These are phyloP conservation scores for Brachionus koreanus DNA, from an alignment of 1,140 invertebrate species.

Conservation along the genomic window DNA sequence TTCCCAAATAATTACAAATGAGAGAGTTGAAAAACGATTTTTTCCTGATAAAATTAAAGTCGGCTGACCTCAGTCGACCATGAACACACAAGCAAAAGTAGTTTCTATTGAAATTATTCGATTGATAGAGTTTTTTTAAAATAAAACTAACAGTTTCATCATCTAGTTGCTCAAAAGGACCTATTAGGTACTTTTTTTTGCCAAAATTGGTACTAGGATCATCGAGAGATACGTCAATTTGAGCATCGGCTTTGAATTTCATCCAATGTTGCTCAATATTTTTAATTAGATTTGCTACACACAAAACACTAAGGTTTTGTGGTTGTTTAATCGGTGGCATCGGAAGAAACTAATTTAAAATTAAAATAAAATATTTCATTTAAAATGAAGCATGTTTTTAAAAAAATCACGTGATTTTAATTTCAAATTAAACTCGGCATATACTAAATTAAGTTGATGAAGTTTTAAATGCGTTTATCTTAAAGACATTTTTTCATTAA, in stretches of 20 bases:
- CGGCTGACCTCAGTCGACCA: background rate
- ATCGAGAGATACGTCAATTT: background rate
- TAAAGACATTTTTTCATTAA: too few species aligned
- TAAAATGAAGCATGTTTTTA: background rate
- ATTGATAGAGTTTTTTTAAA: background rate
- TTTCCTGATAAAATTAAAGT: constrained; percentile 31
- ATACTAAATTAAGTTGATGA: too few species aligned
- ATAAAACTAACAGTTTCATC: background rate
- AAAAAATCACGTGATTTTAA: too few species aligned
- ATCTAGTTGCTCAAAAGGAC: constrained; percentile 5
- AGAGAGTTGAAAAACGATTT: background rate
- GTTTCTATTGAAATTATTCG: constrained; percentile 15
- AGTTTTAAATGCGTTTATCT: too few species aligned
- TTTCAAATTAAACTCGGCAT: too few species aligned
- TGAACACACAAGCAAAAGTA: background rate
- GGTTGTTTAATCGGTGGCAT: background rate
- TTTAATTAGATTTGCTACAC: background rate
- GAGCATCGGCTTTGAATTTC: background rate
- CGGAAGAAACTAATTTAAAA: background rate
- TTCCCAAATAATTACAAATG: constrained; percentile 9
- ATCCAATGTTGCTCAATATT: constrained; percentile 26
- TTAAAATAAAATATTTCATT: background rate
- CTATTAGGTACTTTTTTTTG: background rate
- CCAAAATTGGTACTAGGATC: background rate
- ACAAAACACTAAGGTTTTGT: background rate